Conservation (phyloP, 2,113 vertebrate genomes). For the Chitala chitala region DNA sequence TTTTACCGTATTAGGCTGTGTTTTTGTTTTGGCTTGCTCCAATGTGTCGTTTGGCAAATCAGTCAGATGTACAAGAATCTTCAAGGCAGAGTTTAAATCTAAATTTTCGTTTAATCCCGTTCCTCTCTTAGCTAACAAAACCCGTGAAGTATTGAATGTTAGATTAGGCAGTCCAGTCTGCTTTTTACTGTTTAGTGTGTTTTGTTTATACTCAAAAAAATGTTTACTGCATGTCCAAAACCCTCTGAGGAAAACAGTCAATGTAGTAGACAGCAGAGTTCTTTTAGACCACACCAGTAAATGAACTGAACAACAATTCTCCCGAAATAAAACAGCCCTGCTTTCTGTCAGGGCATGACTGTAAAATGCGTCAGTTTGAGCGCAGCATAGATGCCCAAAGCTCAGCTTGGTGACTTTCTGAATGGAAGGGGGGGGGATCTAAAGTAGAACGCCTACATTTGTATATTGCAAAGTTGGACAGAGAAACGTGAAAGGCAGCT, state of each 20-base stretch:
- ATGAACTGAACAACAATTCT: background rate
- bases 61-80: constrained; percentile 20
- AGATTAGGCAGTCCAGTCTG: background rate
- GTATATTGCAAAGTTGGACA: constrained; percentile 8
- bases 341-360: background rate
- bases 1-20: constrained; percentile 66
- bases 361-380: background rate
- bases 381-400: background rate
- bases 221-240: background rate
- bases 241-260: background rate
- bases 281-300: background rate
- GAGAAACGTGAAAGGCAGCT: constrained; percentile 30
- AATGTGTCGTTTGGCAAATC: background rate
- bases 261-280: background rate
- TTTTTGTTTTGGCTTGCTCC: constrained; percentile 40
- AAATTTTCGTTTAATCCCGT: constrained; percentile 19
- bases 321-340: background rate
- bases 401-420: constrained; percentile 7
- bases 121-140: constrained; percentile 13
- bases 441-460: background rate
- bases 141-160: constrained; percentile 29
- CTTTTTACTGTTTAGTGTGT: background rate
- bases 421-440: constrained; percentile 6
- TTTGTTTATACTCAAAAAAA: constrained; percentile 10
- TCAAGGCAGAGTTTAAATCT: constrained; percentile 29